phyloP scores from a whole-genome alignment of 2,797 vertebrate species.

The Hirundo rustica region DNA sequence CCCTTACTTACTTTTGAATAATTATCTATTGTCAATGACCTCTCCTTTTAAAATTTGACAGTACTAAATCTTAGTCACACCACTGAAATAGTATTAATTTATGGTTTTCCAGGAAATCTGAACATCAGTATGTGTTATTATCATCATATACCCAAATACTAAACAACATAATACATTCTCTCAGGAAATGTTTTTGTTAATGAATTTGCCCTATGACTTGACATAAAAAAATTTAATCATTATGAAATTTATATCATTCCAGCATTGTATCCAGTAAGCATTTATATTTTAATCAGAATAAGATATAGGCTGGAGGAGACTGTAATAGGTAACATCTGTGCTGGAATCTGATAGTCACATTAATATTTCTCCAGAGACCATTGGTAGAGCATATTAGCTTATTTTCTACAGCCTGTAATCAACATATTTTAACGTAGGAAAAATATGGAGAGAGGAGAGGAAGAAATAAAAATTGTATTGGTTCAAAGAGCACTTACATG shows the following conservation, averaged over 20 bases:
- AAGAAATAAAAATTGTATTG: not conserved
- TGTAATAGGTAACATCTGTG: slow-evolving; percentile 18
- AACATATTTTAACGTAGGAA: not conserved
- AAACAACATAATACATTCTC: not conserved
- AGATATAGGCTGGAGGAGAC: not conserved
- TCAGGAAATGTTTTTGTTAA: not conserved
- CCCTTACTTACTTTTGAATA: not conserved
- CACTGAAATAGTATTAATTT: not conserved
- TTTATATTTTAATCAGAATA: not conserved
- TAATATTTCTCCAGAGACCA: slow-evolving; percentile 12
- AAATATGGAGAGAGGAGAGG: not conserved
- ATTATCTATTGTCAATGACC: not conserved
- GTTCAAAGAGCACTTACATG: not conserved
- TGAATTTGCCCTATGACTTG: not conserved
- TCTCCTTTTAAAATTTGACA: not conserved
- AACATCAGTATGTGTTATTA: not conserved
- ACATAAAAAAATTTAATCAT: not conserved
- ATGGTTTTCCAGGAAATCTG: not conserved
- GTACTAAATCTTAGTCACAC: not conserved
- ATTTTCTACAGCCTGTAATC: not conserved
- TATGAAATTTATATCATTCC: not conserved
- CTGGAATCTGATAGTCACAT: not conserved
- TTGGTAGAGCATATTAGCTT: not conserved
- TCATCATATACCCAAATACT: not conserved
- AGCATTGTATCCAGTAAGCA: not conserved